Evolutionary conservation across 2,113 vertebrate genomes (phyloP).

Genomic region (Garra rufa): DNA sequence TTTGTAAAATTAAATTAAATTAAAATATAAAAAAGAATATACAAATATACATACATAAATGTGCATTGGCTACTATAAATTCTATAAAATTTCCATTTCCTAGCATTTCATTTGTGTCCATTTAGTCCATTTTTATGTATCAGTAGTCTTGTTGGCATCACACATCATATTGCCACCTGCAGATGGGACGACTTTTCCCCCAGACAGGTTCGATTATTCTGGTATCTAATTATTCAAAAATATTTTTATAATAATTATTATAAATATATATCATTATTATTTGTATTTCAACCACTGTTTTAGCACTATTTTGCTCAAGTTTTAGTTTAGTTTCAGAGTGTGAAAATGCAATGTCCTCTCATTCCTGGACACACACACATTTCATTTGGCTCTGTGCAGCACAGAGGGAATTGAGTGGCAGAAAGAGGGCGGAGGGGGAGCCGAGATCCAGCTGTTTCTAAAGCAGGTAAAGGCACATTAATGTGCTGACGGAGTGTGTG

Average conservation of each 20-base stretch:
- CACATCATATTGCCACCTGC: background rate
- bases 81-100: background rate
- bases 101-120: background rate
- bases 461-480: constrained; percentile 45
- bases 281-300: background rate
- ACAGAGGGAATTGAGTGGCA: constrained; percentile 26
- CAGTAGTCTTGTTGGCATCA: background rate
- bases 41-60: background rate
- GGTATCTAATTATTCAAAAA: background rate
- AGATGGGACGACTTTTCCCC: background rate
- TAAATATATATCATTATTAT: background rate
- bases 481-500: constrained; percentile 34
- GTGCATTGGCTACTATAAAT: background rate
- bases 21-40: background rate
- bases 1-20: background rate
- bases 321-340: background rate
- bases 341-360: background rate
- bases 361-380: background rate
- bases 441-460: constrained; percentile 50
- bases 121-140: background rate
- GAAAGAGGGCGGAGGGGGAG: background rate
- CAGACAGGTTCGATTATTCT: background rate
- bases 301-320: background rate
- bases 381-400: background rate
- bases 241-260: background rate